Percentiles rank a stretch among this genome's conserved stretches.
Conservation (phyloP, 1,140 invertebrate genomes). For the Hyles vespertilio region DNA sequence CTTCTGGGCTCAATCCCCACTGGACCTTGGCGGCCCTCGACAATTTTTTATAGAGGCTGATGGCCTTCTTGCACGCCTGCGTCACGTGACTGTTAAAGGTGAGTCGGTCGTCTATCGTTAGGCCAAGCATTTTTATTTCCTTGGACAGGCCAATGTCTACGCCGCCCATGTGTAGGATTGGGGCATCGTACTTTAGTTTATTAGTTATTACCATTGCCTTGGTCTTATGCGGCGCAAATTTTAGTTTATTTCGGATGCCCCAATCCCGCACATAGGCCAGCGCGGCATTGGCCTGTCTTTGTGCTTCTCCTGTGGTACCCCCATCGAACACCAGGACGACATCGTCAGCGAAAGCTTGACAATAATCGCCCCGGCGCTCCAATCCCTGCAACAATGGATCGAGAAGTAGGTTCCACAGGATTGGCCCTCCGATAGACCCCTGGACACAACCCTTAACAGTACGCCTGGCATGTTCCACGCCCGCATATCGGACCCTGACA, state of each 20-base stretch:
- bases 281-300: slow-evolving; percentile 8
- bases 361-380: not conserved
- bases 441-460: slow-evolving; percentile 8
- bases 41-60: slow-evolving; percentile 3
- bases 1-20: slow-evolving; percentile 12
- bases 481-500: slow-evolving; percentile 8
- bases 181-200: slow-evolving; percentile 13
- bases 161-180: slow-evolving; percentile 12
- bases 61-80: slow-evolving; percentile 6
- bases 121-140: slow-evolving; percentile 13
- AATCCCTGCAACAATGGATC: slow-evolving; percentile 8
- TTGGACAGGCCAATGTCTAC: not conserved
- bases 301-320: not conserved
- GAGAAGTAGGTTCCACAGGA: slow-evolving; percentile 13
- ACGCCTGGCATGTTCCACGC: slow-evolving; percentile 5
- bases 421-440: slow-evolving; percentile 7
- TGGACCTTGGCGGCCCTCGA: slow-evolving; percentile 5
- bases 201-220: slow-evolving; percentile 13
- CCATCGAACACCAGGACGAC: not conserved
- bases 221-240: slow-evolving; percentile 14
- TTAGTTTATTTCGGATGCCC: slow-evolving; percentile 13
- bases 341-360: slow-evolving; percentile 4
- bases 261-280: slow-evolving; percentile 4
- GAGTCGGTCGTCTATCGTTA: slow-evolving; percentile 8
- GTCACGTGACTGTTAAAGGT: slow-evolving; percentile 10